Evolutionary conservation across 2,113 vertebrate species (phyloP).

Genomic region (Misgurnus mizolepis): DNA sequence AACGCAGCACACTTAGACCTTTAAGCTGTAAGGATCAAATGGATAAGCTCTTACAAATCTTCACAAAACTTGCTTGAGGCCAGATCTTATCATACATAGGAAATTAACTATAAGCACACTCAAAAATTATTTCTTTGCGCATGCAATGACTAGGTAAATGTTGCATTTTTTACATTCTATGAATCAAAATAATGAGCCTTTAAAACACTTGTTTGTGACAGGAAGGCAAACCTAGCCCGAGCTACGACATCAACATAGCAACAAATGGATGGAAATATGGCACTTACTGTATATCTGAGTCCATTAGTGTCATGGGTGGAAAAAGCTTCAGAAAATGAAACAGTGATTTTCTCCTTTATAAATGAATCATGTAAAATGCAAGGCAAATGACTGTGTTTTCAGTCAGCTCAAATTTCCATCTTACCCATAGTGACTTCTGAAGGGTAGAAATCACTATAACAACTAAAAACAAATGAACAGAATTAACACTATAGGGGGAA

Average conservation of each 20-base stretch:
- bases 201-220: slow-evolving; percentile 1
- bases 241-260: slow-evolving; percentile 30
- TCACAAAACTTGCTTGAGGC: slow-evolving; percentile 15
- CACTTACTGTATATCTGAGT: slow-evolving; percentile 26
- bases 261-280: slow-evolving; percentile 39
- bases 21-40: slow-evolving; percentile 21
- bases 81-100: slow-evolving; percentile 4
- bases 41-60: slow-evolving; percentile 18
- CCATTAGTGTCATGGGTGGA: slow-evolving; percentile 39
- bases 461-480: not conserved
- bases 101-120: not conserved
- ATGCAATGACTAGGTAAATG: not conserved
- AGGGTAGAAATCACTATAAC: not conserved
- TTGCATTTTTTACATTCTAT: not conserved
- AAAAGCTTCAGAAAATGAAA: slow-evolving; percentile 22
- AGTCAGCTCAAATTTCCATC: slow-evolving; percentile 10
- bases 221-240: slow-evolving; percentile 17
- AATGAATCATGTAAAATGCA: slow-evolving; percentile 17
- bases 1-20: not conserved
- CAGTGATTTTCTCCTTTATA: slow-evolving; percentile 7
- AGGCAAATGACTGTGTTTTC: not conserved
- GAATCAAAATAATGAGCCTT: slow-evolving; percentile 14
- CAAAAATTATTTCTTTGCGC: not conserved
- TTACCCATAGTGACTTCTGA: not conserved
- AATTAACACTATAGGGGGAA: not conserved